Conservation (phyloP, 2,797 vertebrate genomes). For the Carapus acus region DNA sequence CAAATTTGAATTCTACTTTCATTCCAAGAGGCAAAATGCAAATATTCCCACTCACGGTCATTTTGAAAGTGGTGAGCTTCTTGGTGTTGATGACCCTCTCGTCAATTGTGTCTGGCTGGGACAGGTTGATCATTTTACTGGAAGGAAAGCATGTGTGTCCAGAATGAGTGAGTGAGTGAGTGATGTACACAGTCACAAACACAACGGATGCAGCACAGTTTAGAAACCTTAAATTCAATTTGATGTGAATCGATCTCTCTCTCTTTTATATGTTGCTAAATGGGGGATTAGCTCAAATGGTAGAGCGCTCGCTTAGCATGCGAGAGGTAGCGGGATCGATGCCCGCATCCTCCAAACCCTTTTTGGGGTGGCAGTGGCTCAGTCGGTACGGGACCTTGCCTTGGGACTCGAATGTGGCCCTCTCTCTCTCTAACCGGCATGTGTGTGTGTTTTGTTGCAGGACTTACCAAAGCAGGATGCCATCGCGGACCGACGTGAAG, state of each 20-base stretch:
- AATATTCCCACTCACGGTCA: constrained; percentile 81
- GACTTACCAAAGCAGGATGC: constrained; percentile 89
- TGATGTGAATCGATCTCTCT: not conserved
- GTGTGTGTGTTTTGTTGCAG: constrained; percentile 15
- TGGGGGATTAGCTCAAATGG: too few relatives aligned
- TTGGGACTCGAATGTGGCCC: too few relatives aligned
- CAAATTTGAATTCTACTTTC: not conserved
- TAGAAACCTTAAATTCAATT: too few relatives aligned
- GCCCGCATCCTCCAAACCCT: too few relatives aligned
- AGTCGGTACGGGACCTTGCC: too few relatives aligned
- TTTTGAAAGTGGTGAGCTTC: constrained; percentile 87
- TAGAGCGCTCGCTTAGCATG: too few relatives aligned
- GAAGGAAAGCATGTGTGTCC: constrained; percentile 43
- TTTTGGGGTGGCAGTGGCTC: too few relatives aligned
- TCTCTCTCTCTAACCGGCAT: too few relatives aligned
- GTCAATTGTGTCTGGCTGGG: constrained; percentile 93
- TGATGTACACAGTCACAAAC: too few relatives aligned
- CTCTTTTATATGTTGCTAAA: too few relatives aligned
- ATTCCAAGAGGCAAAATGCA: not conserved
- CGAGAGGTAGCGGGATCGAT: too few relatives aligned
- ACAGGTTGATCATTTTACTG: constrained; percentile 98
- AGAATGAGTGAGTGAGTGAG: not conserved
- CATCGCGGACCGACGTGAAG: constrained; percentile 88
- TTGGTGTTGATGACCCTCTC: constrained; percentile 96
- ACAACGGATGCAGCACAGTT: too few relatives aligned